These are phyloP conservation scores for Phaenicophaeus curvirostris DNA, from an alignment of 2,797 vertebrate species.

Conservation along the genomic window DNA sequence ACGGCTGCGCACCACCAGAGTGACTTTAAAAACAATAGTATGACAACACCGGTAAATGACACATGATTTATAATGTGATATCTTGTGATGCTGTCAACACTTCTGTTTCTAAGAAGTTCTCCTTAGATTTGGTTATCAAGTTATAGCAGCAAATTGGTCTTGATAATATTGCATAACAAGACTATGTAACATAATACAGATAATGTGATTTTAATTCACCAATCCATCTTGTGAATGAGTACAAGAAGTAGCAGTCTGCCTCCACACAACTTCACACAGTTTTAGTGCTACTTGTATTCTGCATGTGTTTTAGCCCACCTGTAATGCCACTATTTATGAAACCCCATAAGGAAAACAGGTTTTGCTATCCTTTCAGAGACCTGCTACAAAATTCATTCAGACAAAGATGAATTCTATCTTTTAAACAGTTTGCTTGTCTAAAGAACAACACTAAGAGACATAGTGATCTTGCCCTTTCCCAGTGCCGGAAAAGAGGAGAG, in stretches of 20 bases:
- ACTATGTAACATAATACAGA: background rate
- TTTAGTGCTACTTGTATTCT: background rate
- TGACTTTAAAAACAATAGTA: background rate
- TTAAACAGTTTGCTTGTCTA: background rate
- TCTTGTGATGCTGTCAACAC: background rate
- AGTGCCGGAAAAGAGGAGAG: background rate
- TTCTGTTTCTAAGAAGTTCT: background rate
- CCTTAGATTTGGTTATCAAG: background rate
- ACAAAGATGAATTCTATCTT: background rate
- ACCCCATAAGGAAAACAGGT: background rate
- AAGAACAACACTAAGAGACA: background rate
- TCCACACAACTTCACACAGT: background rate
- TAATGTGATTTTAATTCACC: constrained; percentile 69
- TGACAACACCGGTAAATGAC: background rate
- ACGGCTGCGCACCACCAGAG: background rate
- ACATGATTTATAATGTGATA: background rate
- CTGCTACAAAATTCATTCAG: background rate
- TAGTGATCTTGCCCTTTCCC: background rate
- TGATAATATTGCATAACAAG: constrained; percentile 51
- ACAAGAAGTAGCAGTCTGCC: constrained; percentile 12
- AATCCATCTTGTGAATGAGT: constrained; percentile 40
- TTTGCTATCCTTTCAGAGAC: background rate
- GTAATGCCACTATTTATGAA: background rate
- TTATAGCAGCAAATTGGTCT: constrained; percentile 49
- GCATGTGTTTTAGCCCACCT: background rate